A percentile compares a stretch with the other conserved stretches of the same genome.
Conservation (phyloP, 2,797 vertebrate species). For the Gambusia yucatana region DNA sequence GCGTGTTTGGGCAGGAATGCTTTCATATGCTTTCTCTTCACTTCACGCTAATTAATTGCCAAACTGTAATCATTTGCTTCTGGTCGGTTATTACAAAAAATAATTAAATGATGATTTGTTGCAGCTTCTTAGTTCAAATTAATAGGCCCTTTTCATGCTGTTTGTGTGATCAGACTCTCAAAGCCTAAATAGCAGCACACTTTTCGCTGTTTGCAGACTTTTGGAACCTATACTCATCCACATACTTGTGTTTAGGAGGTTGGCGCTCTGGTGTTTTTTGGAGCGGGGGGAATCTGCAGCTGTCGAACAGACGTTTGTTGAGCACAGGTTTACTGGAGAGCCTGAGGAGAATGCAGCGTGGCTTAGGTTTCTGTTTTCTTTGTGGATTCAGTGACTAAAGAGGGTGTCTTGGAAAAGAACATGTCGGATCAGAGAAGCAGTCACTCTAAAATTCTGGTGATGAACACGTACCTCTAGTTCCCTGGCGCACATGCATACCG, state of each 20-base stretch:
- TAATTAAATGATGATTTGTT: constrained; percentile 4
- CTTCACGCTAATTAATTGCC: constrained; percentile 60
- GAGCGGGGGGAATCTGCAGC: constrained; percentile 66
- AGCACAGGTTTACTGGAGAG: constrained; percentile 62
- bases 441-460: constrained; percentile 15
- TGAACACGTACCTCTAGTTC: constrained; percentile 28
- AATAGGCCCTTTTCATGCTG: not conserved
- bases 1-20: constrained; percentile 65
- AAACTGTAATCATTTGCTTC: constrained; percentile 37
- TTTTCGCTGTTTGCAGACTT: constrained; percentile 56
- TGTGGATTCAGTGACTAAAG: constrained; percentile 71
- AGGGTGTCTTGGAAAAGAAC: constrained; percentile 53
- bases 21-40: constrained; percentile 40
- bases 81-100: constrained; percentile 20
- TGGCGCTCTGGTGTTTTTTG: constrained; percentile 58
- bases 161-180: constrained; percentile 33
- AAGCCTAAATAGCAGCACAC: constrained; percentile 35
- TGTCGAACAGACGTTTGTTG: constrained; percentile 75
- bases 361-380: constrained; percentile 79
- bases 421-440: constrained; percentile 38
- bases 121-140: not conserved
- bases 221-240: constrained; percentile 62
- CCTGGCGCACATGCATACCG: constrained; percentile 18
- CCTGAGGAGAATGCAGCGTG: constrained; percentile 46
- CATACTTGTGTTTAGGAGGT: constrained; percentile 71